Base-by-base conservation (phyloP, 1,140 invertebrate species). In the Drosophila pallidifrons region DNA sequence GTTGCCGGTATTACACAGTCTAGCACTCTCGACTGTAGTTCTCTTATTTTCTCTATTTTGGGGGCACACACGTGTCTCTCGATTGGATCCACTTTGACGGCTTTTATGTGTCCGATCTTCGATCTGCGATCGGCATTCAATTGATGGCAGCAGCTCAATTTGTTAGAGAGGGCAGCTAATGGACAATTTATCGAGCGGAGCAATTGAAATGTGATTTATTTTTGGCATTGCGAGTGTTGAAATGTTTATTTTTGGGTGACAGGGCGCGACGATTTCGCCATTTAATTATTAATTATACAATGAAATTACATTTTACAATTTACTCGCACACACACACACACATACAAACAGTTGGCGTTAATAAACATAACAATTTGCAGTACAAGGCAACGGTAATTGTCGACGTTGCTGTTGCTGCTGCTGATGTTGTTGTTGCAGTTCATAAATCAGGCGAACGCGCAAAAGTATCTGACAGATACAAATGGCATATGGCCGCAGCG, bases 381-480 rank as follows among this genome's bases (percentile, higher is more conserved):
- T 52, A 61, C 47, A 41, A 30, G 28, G 52, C 52, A 59, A 64
- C 59, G 61, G 61, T 64, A 80, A 81, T 81, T 81, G 61, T 70
- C 55, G 55, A 38, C 7, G 35, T 41, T 51, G 57, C 47, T 66
- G 54, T 16, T 71, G 64, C 20, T 60, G 55, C 38, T 10, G 35
- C 41, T 51, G 57, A 43, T 66, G 54, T 35, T 71, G 64, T 51
- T 63, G 49, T 74, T 73, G 59, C 71, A 76, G 72, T 77, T 79
- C 77, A 83, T 83, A 85, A 85, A 83, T 85, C 81, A 85, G 71
- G 20, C 46, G 72, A 65, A 43, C 55, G 61, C 52, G 76, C 77
- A 83, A 82, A 67, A 83, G 74, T 74, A 85, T 80, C 77, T 77
- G 82, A 81, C 81, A 85, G 81, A 81, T 85, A 85, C 81, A 85